phyloP scores from a whole-genome alignment of 2,113 vertebrate genomes.

The Cyanistes caeruleus region DNA sequence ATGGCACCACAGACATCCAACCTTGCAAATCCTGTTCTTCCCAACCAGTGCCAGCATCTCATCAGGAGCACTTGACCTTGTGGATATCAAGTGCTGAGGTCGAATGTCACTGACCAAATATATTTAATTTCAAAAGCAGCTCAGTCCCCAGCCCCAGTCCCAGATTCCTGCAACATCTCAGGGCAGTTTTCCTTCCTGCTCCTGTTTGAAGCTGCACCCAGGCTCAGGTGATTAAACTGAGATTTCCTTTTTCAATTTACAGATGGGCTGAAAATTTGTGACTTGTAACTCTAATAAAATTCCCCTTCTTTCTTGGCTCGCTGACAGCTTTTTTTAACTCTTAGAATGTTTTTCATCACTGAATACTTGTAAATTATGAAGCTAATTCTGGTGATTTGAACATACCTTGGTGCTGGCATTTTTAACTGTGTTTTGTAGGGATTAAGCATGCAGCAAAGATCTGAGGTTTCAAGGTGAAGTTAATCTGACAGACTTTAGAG shows the following conservation, averaged over 20 bases:
- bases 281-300: not conserved
- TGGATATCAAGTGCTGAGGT: not conserved
- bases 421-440: not conserved
- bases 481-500: not conserved
- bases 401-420: not conserved
- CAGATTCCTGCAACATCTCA: not conserved
- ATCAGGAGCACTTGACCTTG: accelerated
- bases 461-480: not conserved
- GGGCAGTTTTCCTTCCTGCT: not conserved
- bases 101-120: not conserved
- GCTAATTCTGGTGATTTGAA: not conserved
- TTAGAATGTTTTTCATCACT: not conserved
- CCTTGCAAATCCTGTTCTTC: not conserved
- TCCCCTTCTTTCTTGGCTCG: accelerated
- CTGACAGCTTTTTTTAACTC: not conserved
- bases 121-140: not conserved
- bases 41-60: not conserved
- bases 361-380: not conserved
- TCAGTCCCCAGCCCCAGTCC: not conserved
- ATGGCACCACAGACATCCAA: accelerated
- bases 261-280: not conserved
- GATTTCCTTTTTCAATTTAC: not conserved
- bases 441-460: not conserved
- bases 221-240: not conserved
- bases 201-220: not conserved